Conservation (phyloP, 2,888 invertebrate species). For the Eupithecia exiguata region DNA sequence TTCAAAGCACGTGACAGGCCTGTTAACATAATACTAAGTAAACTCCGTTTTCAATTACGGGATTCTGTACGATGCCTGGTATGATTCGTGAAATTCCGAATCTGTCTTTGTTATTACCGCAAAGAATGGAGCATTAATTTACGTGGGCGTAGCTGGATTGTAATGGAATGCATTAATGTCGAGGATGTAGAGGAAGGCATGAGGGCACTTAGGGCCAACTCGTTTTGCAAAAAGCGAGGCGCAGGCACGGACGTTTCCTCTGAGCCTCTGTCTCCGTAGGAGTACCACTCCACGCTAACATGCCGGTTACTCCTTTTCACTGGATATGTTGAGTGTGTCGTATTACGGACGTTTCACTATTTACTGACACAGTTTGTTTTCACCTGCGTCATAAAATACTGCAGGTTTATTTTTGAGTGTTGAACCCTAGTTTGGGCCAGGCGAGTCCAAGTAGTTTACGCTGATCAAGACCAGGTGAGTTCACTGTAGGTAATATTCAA, state of each 20-base stretch:
- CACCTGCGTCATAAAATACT: slow-evolving; percentile 4
- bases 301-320: slow-evolving; percentile 46
- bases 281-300: slow-evolving; percentile 54
- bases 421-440: neutral
- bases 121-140: slow-evolving; percentile 63
- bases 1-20: slow-evolving; percentile 68
- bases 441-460: neutral
- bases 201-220: slow-evolving; percentile 61
- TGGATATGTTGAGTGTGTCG: slow-evolving; percentile 19
- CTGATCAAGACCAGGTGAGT: neutral
- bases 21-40: slow-evolving; percentile 71
- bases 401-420: slow-evolving; percentile 9
- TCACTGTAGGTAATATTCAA: neutral
- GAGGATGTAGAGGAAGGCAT: slow-evolving; percentile 55
- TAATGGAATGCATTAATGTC: slow-evolving; percentile 72
- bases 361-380: slow-evolving; percentile 13
- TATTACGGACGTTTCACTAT: slow-evolving; percentile 14
- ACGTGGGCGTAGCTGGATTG: slow-evolving; percentile 57
- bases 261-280: slow-evolving; percentile 44
- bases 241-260: slow-evolving; percentile 56
- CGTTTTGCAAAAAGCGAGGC: slow-evolving; percentile 61
- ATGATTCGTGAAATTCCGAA: slow-evolving; percentile 58
- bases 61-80: slow-evolving; percentile 55
- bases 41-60: slow-evolving; percentile 75
- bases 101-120: slow-evolving; percentile 50